Conservation (phyloP, 2,888 invertebrate genomes). For the Plusia festucae region DNA sequence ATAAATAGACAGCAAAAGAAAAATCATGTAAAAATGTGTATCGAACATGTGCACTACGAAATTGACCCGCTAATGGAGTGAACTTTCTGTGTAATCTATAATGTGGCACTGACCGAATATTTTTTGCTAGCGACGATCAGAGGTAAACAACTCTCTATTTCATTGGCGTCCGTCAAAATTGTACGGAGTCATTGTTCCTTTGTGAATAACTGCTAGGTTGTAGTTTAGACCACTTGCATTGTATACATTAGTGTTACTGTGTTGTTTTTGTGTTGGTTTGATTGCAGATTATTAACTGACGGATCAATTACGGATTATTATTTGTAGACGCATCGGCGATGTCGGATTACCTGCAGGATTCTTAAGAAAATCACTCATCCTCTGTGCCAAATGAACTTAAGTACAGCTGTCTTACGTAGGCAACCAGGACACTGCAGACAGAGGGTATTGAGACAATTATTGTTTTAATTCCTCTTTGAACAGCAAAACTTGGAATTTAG, state of each 20-base stretch:
- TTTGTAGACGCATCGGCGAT: neutral
- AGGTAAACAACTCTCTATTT: slow-evolving; percentile 83
- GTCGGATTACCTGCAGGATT: neutral
- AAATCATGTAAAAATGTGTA: no score
- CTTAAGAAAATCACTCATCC: neutral
- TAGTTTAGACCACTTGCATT: slow-evolving; percentile 29
- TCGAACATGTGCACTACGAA: neutral
- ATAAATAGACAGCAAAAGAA: neutral
- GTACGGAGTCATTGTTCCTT: slow-evolving; percentile 48
- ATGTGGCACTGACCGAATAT: slow-evolving; percentile 56
- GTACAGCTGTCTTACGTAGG: no score
- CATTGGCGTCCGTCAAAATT: slow-evolving; percentile 57
- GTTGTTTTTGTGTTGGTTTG: neutral
- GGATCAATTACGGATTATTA: neutral
- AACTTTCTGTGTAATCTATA: slow-evolving; percentile 11
- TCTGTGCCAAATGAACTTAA: no score
- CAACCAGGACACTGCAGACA: no score
- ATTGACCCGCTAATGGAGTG: neutral
- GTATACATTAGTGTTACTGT: slow-evolving; percentile 26
- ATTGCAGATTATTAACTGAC: neutral
- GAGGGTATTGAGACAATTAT: no score
- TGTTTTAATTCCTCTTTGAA: no score
- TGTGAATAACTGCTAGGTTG: slow-evolving; percentile 31
- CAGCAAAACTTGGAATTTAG: no score
- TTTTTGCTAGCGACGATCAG: slow-evolving; percentile 68